Evolutionary conservation across 1,140 invertebrate species (phyloP).

Genomic region (Adelges cooleyi): DNA sequence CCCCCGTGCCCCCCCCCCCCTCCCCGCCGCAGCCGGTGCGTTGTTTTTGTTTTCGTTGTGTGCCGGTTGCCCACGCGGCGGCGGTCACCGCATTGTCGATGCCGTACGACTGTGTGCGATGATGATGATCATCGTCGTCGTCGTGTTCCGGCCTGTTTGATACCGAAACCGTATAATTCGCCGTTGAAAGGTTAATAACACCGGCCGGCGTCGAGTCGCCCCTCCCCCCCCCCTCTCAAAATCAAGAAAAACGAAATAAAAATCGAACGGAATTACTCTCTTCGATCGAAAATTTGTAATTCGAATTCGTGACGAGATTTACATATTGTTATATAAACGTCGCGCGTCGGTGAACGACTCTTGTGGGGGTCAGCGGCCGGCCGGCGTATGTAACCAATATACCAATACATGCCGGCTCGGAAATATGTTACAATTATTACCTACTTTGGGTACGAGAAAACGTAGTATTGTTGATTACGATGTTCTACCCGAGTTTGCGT

Average conservation of each 20-base stretch:
- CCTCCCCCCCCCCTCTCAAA: slow-evolving; percentile 13
- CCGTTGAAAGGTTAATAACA: slow-evolving; percentile 13
- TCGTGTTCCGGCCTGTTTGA: slow-evolving; percentile 16
- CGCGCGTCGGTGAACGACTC: too few relatives aligned
- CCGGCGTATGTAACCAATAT: too few relatives aligned
- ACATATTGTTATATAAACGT: too few relatives aligned
- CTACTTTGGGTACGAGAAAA: too few relatives aligned
- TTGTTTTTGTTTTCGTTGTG: background rate
- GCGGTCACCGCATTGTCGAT: background rate
- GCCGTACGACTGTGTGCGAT: background rate
- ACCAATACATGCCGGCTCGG: too few relatives aligned
- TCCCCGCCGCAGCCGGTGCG: background rate
- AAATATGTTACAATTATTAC: too few relatives aligned
- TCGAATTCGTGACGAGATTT: too few relatives aligned
- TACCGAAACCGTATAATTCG: slow-evolving; percentile 23
- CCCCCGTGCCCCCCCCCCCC: background rate
- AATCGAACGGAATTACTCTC: background rate
- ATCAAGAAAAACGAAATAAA: too few relatives aligned
- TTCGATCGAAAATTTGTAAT: background rate
- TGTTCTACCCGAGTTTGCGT: too few relatives aligned
- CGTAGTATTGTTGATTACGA: too few relatives aligned
- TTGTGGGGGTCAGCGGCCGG: too few relatives aligned
- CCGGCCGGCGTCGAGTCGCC: background rate
- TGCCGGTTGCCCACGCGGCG: background rate
- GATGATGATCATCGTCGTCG: background rate